Evolutionary conservation across 1,140 invertebrate species (phyloP).

Genomic region (Apis florea): DNA sequence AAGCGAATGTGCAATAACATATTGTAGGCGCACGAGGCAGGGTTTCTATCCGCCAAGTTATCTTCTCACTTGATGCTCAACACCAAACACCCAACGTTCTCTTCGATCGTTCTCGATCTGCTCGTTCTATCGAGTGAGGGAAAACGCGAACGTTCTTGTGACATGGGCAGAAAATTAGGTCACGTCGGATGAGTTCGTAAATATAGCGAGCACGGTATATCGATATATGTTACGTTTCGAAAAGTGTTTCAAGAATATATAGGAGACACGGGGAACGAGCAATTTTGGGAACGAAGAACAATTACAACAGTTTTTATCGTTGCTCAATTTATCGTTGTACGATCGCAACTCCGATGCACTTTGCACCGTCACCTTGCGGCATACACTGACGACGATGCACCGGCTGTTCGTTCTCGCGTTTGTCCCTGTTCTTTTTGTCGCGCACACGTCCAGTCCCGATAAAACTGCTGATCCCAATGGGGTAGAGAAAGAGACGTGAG

Average conservation of each 20-base stretch:
- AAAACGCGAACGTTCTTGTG: not conserved
- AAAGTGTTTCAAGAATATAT: not conserved
- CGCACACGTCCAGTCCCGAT: constrained; percentile 27
- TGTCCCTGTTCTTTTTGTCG: constrained; percentile 11
- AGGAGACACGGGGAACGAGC: not conserved
- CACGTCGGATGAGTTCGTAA: not conserved
- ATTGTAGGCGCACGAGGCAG: not conserved
- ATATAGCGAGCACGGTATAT: not conserved
- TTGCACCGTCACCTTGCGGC: constrained; percentile 45
- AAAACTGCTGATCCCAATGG: constrained; percentile 53
- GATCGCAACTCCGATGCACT: constrained; percentile 22
- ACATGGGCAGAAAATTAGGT: constrained; percentile 25
- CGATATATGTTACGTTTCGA: not conserved
- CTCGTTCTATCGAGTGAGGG: no score
- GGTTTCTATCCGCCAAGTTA: not conserved
- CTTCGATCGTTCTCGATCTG: not conserved
- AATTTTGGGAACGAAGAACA: not conserved
- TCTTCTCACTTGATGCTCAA: not conserved
- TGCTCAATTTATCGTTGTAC: not conserved
- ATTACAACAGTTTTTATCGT: not conserved
- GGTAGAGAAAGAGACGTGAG: constrained; percentile 29
- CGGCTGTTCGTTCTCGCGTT: constrained; percentile 29
- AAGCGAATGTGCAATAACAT: constrained; percentile 5
- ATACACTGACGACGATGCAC: constrained; percentile 46
- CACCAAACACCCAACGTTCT: no score